These are phyloP conservation scores for Tauraco hartlaubi DNA, from an alignment of 2,797 vertebrate species.

Conservation along the genomic window DNA sequence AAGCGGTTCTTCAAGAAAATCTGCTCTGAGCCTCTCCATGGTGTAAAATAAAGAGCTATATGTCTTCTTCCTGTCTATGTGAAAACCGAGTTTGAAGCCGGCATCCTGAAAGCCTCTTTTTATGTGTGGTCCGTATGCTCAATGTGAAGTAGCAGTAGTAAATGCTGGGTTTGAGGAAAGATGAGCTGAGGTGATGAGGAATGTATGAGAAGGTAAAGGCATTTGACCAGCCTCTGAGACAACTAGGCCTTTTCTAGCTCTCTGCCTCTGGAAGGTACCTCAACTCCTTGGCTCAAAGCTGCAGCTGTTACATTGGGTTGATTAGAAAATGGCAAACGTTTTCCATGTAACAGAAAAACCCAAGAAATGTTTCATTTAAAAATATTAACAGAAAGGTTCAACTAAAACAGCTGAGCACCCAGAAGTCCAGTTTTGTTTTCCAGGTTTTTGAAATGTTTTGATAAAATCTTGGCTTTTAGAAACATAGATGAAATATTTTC, in stretches of 20 bases:
- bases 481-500: background rate
- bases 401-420: background rate
- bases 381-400: background rate
- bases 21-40: fast-evolving
- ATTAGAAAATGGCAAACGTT: background rate
- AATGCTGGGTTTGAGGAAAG: background rate
- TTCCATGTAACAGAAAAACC: background rate
- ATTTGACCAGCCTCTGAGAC: background rate
- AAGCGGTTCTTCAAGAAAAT: background rate
- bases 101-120: background rate
- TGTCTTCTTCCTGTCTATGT: background rate
- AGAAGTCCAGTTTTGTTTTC: background rate
- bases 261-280: background rate
- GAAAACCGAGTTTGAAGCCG: background rate
- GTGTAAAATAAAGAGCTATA: background rate
- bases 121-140: background rate
- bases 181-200: background rate
- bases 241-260: background rate
- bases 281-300: background rate
- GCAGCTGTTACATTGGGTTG: background rate
- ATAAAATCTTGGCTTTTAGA: background rate
- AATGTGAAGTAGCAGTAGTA: background rate
- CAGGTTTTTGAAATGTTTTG: background rate
- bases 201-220: background rate
- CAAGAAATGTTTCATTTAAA: background rate